Evolutionary conservation across 2,113 vertebrate genomes (phyloP), one percentile per base, ranked within the genome.

Genomic region (Platichthys stellatus): DNA sequence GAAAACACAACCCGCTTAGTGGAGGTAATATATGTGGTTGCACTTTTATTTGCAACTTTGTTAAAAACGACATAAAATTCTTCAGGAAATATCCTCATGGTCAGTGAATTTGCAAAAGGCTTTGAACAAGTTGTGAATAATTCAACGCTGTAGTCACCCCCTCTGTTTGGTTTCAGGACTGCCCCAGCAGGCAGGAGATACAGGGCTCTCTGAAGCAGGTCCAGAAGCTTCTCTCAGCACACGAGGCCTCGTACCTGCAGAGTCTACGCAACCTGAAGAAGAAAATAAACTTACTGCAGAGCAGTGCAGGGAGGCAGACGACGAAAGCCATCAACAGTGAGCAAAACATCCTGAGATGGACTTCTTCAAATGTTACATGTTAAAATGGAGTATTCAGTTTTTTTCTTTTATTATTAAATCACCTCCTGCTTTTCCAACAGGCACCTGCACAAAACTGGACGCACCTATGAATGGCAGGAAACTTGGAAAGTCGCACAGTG

Each of bases 191-290:
- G 63, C 93, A 91, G 76, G 95, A 95, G 56, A 86, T 91, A 0
- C 93, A 96, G 21, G 86, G 83, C 0, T 78, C 71, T 1, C 81
- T 97, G 61, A 92, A 82, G 60, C 96, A 96, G 89, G 93, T 95
- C 78, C 96, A 97, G 92, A 97, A 95, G 78, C 92, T 96, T 77
- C 93, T 97, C 10, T 93, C 92, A 0, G 91, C 89, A 0, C 95
- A 97, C 24, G 96, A 97, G 80, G 89, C 94, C 2, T 91, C 95
- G 1, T 95, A 95, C 45, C 40, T 95, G 76, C 94, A 88, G 76
- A 94, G 93, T 57, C 93, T 88, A 0, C 94, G 90, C 0, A 87
- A 90, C 43, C 89, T 97, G 69, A 94, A 82, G 87, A 96, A 95
- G 74, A 96, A 96, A 85, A 94, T 97, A 10, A 92, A 89, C 10